Conservation (phyloP, 2,797 vertebrate species). For the Rhincodon typus region DNA sequence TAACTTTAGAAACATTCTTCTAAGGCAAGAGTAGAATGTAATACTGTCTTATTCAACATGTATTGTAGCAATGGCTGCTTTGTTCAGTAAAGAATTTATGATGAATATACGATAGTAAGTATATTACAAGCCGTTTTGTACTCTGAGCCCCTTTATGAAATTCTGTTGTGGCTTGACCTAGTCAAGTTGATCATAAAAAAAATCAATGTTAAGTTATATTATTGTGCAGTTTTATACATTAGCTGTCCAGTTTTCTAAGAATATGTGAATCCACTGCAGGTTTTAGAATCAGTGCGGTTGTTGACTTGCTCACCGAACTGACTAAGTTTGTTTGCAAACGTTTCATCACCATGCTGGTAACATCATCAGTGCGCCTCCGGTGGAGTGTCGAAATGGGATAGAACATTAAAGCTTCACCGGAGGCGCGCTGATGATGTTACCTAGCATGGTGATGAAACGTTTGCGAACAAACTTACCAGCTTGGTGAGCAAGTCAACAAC, state of each 20-base stretch:
- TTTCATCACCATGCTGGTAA: too few species aligned
- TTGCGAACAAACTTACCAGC: too few species aligned
- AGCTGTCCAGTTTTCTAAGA: neutral
- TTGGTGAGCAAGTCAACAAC: too few species aligned
- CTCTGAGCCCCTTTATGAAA: neutral
- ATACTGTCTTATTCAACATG: neutral
- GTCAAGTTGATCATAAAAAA: neutral
- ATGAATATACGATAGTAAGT: neutral
- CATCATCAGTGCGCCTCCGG: too few species aligned
- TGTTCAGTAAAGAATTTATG: neutral
- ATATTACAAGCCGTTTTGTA: neutral
- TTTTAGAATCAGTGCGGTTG: neutral
- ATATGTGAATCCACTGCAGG: neutral
- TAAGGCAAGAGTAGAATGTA: neutral
- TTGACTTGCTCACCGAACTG: too few species aligned
- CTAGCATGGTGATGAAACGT: too few species aligned
- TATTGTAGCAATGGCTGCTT: neutral
- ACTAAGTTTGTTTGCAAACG: too few species aligned
- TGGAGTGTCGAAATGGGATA: too few species aligned
- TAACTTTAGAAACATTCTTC: slow-evolving; percentile 2
- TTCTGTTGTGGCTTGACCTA: neutral
- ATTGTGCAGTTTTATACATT: neutral
- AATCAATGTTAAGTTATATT: neutral
- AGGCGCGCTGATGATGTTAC: too few species aligned
- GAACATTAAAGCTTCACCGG: too few species aligned